Evolutionary conservation across 2,113 vertebrate species (phyloP).

Genomic region (Thomomys bottae): DNA sequence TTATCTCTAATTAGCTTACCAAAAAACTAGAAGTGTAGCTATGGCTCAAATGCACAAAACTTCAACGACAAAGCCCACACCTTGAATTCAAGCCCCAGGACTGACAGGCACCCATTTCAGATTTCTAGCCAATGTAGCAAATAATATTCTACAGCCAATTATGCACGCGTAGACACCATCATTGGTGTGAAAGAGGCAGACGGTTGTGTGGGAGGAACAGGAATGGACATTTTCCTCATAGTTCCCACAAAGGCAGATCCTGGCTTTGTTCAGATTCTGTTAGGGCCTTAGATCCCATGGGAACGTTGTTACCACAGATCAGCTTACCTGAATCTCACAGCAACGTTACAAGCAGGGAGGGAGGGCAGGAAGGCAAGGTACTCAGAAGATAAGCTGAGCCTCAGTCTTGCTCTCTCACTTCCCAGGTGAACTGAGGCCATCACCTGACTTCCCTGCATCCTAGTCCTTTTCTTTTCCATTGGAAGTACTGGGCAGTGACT

Average conservation of each 20-base stretch:
- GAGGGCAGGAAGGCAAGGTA: fast-evolving
- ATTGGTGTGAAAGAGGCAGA: no score
- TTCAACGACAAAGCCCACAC: no score
- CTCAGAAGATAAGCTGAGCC: neutral
- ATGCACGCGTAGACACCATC: neutral
- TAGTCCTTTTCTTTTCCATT: neutral
- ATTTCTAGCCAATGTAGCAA: no score
- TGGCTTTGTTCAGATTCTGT: no score
- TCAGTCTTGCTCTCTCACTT: neutral
- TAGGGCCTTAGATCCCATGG: neutral
- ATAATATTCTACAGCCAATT: no score
- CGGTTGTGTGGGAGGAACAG: fast-evolving
- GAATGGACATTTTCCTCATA: neutral
- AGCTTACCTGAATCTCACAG: neutral
- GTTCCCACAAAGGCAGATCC: neutral
- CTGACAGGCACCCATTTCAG: no score
- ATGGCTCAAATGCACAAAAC: no score
- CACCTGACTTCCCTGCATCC: no score
- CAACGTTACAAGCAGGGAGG: neutral
- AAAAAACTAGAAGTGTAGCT: no score
- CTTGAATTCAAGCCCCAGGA: no score
- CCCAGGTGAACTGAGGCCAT: neutral
- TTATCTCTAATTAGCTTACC: no score
- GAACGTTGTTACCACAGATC: no score
- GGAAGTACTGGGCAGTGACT: neutral